Percentiles rank a stretch among this genome's conserved stretches.
Conservation (phyloP, 2,888 invertebrate species). For the Ceratothoa steindachneri region DNA sequence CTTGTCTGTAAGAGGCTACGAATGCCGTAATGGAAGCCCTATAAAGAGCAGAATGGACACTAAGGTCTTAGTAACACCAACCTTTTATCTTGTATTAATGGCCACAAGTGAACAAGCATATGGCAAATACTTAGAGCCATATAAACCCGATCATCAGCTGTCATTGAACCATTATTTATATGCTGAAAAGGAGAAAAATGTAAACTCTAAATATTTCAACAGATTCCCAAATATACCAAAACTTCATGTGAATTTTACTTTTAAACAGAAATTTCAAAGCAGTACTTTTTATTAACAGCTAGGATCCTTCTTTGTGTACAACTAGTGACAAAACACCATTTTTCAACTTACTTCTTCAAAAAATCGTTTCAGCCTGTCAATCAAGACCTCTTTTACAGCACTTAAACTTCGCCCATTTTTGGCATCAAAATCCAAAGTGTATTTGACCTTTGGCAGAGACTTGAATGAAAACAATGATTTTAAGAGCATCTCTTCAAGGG, state of each 20-base stretch:
- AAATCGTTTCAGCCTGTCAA: not conserved
- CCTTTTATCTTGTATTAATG: not conserved
- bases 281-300: too few relatives aligned
- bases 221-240: too few relatives aligned
- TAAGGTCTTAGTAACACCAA: too few relatives aligned
- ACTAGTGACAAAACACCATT: not conserved
- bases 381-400: not conserved
- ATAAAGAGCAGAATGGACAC: too few relatives aligned
- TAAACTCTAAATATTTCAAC: too few relatives aligned
- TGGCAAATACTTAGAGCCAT: not conserved
- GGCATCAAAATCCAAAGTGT: not conserved
- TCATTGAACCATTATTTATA: too few relatives aligned
- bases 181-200: too few relatives aligned
- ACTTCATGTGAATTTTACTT: too few relatives aligned
- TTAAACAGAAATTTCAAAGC: too few relatives aligned
- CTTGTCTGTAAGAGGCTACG: too few relatives aligned
- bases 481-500: not conserved
- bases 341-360: not conserved
- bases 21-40: too few relatives aligned
- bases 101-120: not conserved
- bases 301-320: not conserved
- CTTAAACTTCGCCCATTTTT: not conserved
- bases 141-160: too few relatives aligned
- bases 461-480: not conserved
- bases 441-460: not conserved